Percentiles rank a stretch among this genome's conserved stretches.
Conservation (phyloP, 2,113 vertebrate species). For the Rhegmatorhina hoffmannsi region DNA sequence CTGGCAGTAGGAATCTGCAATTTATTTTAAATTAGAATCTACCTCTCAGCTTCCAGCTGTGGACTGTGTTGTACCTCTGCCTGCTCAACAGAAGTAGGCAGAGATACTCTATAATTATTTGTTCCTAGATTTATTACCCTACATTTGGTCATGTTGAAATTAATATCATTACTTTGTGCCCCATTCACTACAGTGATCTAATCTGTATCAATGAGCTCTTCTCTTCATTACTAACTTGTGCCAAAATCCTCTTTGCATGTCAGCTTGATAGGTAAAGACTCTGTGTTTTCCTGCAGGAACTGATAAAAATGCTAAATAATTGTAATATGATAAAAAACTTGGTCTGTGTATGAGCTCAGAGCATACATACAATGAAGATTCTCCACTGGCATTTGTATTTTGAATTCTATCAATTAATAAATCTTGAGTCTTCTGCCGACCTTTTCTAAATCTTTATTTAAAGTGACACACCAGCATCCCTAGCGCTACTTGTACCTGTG, state of each 20-base stretch:
- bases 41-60: neutral
- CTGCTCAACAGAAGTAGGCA: neutral
- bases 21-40: conserved; percentile 6
- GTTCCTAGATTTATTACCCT: neutral
- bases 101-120: neutral
- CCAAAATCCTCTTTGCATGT: neutral
- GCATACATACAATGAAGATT: neutral
- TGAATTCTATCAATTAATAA: neutral
- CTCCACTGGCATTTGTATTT: neutral
- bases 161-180: neutral
- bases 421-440: neutral
- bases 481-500: neutral
- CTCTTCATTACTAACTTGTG: neutral
- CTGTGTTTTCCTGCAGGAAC: neutral
- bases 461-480: neutral
- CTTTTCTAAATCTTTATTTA: neutral
- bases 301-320: neutral
- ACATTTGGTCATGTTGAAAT: neutral
- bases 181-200: neutral
- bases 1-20: neutral
- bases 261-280: neutral
- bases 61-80: neutral
- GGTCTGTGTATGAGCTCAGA: neutral
- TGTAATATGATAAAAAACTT: neutral
- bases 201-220: neutral